Conservation (phyloP, 2,113 vertebrate species). For the Pithys albifrons region DNA sequence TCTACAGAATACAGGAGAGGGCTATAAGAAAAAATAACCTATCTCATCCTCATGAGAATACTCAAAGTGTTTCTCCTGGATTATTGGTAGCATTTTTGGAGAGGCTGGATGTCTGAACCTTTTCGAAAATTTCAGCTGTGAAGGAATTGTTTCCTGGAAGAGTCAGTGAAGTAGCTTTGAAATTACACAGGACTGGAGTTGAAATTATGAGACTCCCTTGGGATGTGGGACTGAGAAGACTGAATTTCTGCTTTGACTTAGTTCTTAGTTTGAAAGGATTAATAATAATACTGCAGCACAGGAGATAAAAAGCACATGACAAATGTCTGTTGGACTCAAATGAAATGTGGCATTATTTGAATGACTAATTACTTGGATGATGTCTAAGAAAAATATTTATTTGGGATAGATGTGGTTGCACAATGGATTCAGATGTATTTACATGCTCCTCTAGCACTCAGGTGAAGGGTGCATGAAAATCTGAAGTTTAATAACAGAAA, state of each 20-base stretch:
- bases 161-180: conserved; percentile 25
- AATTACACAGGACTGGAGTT: neutral
- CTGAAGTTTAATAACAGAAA: neutral
- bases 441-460: neutral
- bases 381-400: neutral
- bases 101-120: conserved; percentile 27
- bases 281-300: neutral
- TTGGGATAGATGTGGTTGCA: neutral
- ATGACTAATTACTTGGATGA: neutral
- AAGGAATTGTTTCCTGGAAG: conserved; percentile 24
- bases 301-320: neutral
- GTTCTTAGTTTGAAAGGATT: conserved; percentile 31
- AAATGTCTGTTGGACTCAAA: neutral
- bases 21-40: conserved; percentile 50
- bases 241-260: conserved; percentile 15
- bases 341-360: neutral
- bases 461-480: neutral
- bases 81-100: conserved; percentile 17
- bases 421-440: neutral
- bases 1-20: conserved; percentile 8
- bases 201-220: conserved; percentile 31
- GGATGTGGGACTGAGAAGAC: neutral
- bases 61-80: conserved; percentile 24
- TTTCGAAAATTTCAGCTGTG: conserved; percentile 9
- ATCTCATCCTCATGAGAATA: neutral